Evolutionary conservation across 2,113 vertebrate genomes (phyloP), one percentile per base, ranked within the genome.

Genomic region (Gorilla gorilla): DNA sequence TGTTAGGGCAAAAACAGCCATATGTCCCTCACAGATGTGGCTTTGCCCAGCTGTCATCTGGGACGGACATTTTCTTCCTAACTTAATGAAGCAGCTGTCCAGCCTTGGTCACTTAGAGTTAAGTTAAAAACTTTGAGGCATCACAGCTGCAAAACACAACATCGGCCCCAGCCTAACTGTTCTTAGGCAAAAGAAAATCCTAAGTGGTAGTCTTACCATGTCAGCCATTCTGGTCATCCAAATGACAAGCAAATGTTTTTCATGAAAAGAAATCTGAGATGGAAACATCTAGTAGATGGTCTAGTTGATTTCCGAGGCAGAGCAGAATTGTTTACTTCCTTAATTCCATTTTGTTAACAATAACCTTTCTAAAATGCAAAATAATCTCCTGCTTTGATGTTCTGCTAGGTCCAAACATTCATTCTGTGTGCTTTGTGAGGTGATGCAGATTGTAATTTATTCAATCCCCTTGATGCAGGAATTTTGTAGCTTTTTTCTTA

Each of bases 241-340:
- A 79, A 85, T 43, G 78, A 90, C 55, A 97, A 59, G 72, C 93
- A 90, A 94, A 87, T 80, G 66, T 82, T 94, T 96, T 96, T 95
- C 85, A 72, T 81, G 92, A 91, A 93, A 81, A 84, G 76, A 95
- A 92, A 95, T 57, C 61, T 52, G 83, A 93, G 73, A 64, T 75
- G 79, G 68, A 89, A 94, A 70, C 38, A 38, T 38, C 32, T 20
- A 45, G 23, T 9, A 76, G 68, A 66, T 66, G 20, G 13, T 70
- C 89, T 43, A 68, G 38, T 50, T 95, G 75, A 35, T 89, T 94
- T 91, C 79, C 73, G 6, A n/a, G 32, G 70, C 25, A 52, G 27
- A 89, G 61, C 32, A 55, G 68, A 64, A 59, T 2, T 89, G 73
- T 94, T 95, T 89, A 95, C 66, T 68, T 95, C 72, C 61, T 59